Evolutionary conservation across 2,113 vertebrate species (phyloP), one percentile per base, ranked within the genome.

Genomic region (Synodontis membranacea): DNA sequence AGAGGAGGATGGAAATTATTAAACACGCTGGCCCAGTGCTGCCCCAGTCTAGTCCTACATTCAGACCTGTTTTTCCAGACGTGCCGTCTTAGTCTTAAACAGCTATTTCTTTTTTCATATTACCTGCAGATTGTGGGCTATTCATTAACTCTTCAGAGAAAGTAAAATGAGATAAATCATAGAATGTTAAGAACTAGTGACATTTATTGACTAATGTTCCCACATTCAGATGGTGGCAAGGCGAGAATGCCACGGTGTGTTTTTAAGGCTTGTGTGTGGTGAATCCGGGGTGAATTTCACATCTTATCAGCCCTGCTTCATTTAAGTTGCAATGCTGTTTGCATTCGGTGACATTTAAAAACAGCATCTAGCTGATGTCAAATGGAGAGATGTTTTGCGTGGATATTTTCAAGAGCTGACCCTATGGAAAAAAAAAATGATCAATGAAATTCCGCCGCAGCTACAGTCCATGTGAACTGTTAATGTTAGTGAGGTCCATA

Each of bases 281-380:
- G 74, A 50, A 50, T 37, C 39, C 76, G 31, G 34, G 52, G 25
- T 74, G 58, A 66, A 34, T 52, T 23, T 80, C 31, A 46, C 5
- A 44, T 54, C 52, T 88, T 87, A 88, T 74, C 82, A 86, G 88
- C 81, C 75, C 42, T 25, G 39, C 82, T 89, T 87, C 88, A 84
- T 85, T 86, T 86, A 85, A 88, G 88, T 86, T 85, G 86, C 81
- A 81, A 74, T 5, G 4, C 72, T 86, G 82, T 86, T 58, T 54
- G 80, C 87, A 88, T 89, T 91, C 87, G 60, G 85, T 94, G 93
- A 94, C 92, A 93, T 94, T 93, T 92, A 89, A 91, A 88, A 90
- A 91, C n/a, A 86, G 62, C 56, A 91, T 91, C 28, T 52, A 84
- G 39, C 39, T 62, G 42, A 78, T 78, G 42, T 21, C 25, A 83